These are phyloP conservation scores for Zaprionus lachaisei DNA, from an alignment of 1,140 invertebrate genomes.

Conservation along the genomic window DNA sequence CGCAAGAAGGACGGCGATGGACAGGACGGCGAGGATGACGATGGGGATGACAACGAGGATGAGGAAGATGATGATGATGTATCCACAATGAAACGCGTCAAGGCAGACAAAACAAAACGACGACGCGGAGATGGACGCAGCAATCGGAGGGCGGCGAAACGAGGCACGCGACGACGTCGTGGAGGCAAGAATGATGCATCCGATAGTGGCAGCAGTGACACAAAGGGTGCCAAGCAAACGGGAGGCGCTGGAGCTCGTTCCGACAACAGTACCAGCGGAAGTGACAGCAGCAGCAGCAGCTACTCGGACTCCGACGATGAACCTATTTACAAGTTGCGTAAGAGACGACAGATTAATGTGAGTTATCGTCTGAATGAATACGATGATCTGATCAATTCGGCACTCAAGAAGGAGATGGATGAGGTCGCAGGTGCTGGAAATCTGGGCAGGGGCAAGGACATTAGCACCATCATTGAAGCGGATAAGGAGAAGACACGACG, in stretches of 20 bases:
- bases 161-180: slow-evolving; percentile 70
- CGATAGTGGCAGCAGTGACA: slow-evolving; percentile 53
- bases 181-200: slow-evolving; percentile 41
- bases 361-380: slow-evolving; percentile 96
- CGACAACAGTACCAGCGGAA: slow-evolving; percentile 67
- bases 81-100: slow-evolving; percentile 34
- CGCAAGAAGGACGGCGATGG: slow-evolving; percentile 38
- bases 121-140: slow-evolving; percentile 76
- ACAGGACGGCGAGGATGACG: slow-evolving; percentile 48
- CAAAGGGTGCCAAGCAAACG: slow-evolving; percentile 52
- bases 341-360: slow-evolving; percentile 89
- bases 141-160: slow-evolving; percentile 60
- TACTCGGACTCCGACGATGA: slow-evolving; percentile 88
- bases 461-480: slow-evolving; percentile 93
- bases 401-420: slow-evolving; percentile 92
- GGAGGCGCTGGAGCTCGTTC: slow-evolving; percentile 29
- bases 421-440: slow-evolving; percentile 90
- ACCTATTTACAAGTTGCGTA: slow-evolving; percentile 92
- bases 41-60: slow-evolving; percentile 32
- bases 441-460: slow-evolving; percentile 94
- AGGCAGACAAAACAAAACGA: slow-evolving; percentile 65
- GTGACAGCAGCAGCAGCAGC: slow-evolving; percentile 84
- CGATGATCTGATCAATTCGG: slow-evolving; percentile 96
- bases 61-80: slow-evolving; percentile 44
- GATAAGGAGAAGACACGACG: slow-evolving; percentile 87